Evolutionary conservation across 2,888 invertebrate species (phyloP).

Genomic region (Ormyrus thymus): DNA sequence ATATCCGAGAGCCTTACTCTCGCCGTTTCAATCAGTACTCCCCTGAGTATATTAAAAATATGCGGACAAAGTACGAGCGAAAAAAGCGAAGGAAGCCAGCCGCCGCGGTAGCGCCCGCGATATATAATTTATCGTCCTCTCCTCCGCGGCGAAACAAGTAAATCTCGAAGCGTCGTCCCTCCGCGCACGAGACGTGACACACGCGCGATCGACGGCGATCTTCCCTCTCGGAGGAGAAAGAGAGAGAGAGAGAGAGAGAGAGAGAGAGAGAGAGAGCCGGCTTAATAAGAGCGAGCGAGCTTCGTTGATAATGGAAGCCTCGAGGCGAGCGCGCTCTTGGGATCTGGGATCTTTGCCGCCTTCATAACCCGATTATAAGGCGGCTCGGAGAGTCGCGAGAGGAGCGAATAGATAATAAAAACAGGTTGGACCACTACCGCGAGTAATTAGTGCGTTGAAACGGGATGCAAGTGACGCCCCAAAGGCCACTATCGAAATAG

Average conservation of each 20-base stretch:
- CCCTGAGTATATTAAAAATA: constrained; percentile 54
- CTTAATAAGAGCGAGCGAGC: constrained; percentile 47
- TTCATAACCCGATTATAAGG: constrained; percentile 62
- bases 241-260: not conserved
- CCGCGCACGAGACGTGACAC: constrained; percentile 10
- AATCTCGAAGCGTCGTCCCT: constrained; percentile 31
- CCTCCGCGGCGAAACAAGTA: constrained; percentile 57
- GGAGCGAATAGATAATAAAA: constrained; percentile 59
- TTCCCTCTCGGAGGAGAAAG: constrained; percentile 6
- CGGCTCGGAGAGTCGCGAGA: constrained; percentile 41
- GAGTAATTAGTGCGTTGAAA: constrained; percentile 60
- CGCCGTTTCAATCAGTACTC: constrained; percentile 53
- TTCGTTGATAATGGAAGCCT: constrained; percentile 56
- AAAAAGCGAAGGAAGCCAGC: constrained; percentile 14
- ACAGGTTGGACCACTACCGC: constrained; percentile 61
- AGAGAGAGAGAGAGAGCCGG: not conserved
- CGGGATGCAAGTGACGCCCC: constrained; percentile 1
- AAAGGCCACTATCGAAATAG: not conserved
- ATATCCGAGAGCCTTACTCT: constrained; percentile 25
- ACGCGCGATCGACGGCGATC: constrained; percentile 19
- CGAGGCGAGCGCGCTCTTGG: constrained; percentile 15
- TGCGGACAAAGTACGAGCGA: not conserved
- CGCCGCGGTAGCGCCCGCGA: constrained; percentile 13
- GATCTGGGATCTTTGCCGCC: constrained; percentile 45
- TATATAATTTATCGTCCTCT: constrained; percentile 57